Evolutionary conservation across 2,113 vertebrate species (phyloP).

Genomic region (Aptenodytes patagonicus): DNA sequence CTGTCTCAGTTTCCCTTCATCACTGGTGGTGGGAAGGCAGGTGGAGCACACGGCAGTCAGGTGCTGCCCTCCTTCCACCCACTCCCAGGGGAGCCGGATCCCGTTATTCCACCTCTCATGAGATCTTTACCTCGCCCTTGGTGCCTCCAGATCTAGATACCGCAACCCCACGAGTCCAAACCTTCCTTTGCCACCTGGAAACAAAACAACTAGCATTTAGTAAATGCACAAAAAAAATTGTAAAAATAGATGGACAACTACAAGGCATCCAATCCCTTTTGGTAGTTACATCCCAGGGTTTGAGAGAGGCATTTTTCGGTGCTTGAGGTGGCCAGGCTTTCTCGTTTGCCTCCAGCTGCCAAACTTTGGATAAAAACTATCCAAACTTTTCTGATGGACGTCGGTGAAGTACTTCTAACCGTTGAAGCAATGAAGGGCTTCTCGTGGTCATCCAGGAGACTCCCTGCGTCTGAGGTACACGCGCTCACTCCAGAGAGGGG

Average conservation of each 20-base stretch:
- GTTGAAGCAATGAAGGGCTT: neutral
- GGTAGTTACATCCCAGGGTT: neutral
- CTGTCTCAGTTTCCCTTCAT: neutral
- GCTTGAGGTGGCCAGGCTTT: neutral
- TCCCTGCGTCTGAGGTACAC: neutral
- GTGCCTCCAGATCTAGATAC: neutral
- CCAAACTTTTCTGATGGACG: neutral
- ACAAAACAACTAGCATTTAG: neutral
- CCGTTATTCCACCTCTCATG: fast-evolving
- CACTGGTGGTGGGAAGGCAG: neutral
- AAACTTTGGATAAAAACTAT: neutral
- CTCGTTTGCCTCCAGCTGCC: neutral
- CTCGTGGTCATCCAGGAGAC: neutral
- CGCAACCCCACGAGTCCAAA: neutral
- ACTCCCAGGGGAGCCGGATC: neutral
- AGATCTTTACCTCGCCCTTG: neutral
- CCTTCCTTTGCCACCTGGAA: neutral
- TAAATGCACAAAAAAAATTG: neutral
- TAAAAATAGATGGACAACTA: neutral
- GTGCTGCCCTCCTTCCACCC: neutral
- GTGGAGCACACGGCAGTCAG: neutral
- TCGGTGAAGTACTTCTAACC: neutral
- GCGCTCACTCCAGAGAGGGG: neutral
- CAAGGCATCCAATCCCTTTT: neutral
- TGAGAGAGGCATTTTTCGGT: neutral